Conservation (phyloP, 2,888 invertebrate species). For the Mesopsocus fuscifrons region DNA sequence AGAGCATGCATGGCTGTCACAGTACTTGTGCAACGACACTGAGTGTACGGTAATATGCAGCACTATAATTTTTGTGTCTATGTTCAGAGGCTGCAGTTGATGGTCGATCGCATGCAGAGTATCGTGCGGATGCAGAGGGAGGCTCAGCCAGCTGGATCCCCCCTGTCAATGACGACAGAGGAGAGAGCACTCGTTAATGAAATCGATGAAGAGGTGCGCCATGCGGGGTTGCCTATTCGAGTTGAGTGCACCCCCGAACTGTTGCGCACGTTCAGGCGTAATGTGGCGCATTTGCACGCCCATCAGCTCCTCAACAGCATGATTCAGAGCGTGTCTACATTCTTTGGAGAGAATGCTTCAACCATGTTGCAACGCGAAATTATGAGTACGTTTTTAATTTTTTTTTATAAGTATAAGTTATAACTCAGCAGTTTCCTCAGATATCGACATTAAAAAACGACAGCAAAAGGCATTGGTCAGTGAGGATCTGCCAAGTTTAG, state of each 20-base stretch:
- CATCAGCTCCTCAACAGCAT: background rate
- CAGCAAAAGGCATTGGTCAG: no score
- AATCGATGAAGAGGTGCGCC: background rate
- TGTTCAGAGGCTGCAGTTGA: constrained; percentile 12
- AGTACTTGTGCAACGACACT: no score
- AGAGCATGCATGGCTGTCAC: no score
- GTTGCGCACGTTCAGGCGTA: background rate
- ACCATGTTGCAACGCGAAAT: no score
- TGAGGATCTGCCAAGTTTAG: no score
- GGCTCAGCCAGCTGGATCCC: constrained; percentile 6
- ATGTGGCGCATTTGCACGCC: background rate
- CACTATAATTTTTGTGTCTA: no score
- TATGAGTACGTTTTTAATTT: no score
- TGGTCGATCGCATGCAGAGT: constrained; percentile 19
- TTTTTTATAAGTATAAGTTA: no score
- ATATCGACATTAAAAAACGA: no score
- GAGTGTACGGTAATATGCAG: no score
- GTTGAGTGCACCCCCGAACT: background rate
- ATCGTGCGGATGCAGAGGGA: constrained; percentile 20
- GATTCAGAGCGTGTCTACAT: background rate
- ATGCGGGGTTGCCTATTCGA: background rate
- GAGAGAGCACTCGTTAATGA: constrained; percentile 6
- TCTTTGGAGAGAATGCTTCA: no score
- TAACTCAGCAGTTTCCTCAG: no score
- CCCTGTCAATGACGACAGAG: constrained; percentile 12